Conservation (phyloP, 1,140 invertebrate species). For the Lasioglossum baleicum region DNA sequence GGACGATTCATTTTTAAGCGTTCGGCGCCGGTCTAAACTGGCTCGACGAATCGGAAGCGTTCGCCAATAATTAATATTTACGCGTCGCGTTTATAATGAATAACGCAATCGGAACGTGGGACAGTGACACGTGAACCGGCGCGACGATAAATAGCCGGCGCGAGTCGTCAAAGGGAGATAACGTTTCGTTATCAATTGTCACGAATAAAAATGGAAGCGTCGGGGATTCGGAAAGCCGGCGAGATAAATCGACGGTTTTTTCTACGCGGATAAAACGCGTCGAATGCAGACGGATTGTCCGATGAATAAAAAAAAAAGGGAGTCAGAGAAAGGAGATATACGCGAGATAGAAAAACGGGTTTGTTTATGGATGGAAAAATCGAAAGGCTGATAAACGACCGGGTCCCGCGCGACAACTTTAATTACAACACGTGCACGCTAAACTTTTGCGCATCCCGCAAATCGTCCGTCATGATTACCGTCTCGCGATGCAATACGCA, state of each 20-base stretch:
- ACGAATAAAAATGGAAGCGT: background rate
- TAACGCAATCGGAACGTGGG: background rate
- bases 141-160: background rate
- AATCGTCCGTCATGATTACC: slow-evolving; percentile 51
- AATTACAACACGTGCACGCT: slow-evolving; percentile 16
- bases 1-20: background rate
- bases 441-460: background rate
- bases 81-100: too few species aligned
- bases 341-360: background rate
- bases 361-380: background rate
- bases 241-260: slow-evolving; percentile 4
- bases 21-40: background rate
- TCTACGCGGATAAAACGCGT: background rate
- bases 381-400: slow-evolving; percentile 2
- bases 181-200: slow-evolving; percentile 14
- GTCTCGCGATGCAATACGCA: slow-evolving; percentile 13
- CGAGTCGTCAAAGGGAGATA: slow-evolving; percentile 16
- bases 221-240: background rate
- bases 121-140: too few species aligned
- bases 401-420: background rate
- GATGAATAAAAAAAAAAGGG: too few species aligned
- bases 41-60: background rate
- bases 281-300: background rate
- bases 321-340: background rate
- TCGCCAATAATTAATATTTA: background rate